phyloP scores from a whole-genome alignment of 2,888 invertebrate genomes.

The Zygogramma bicolorata region DNA sequence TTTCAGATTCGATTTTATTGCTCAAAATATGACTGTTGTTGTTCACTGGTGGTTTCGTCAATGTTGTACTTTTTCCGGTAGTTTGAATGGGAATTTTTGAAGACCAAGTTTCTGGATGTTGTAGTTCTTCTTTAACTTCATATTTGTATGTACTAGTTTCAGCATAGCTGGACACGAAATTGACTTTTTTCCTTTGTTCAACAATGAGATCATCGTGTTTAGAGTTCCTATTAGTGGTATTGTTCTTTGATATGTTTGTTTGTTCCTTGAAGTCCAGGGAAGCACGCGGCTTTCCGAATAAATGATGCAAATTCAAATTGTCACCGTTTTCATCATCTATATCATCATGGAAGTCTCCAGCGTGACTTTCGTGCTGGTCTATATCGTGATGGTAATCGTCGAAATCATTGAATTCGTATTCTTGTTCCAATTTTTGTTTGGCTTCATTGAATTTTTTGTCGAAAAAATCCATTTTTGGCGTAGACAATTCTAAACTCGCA shows the following conservation, averaged over 20 bases:
- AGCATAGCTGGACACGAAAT: conserved; percentile 69
- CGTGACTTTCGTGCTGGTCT: conserved; percentile 29
- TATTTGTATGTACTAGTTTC: conserved; percentile 68
- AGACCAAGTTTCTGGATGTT: conserved; percentile 39
- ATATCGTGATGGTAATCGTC: background rate
- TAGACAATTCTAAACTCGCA: conserved; percentile 63
- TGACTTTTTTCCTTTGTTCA: conserved; percentile 67
- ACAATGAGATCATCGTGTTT: conserved; percentile 61
- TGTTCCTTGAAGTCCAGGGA: conserved; percentile 55
- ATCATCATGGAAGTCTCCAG: too few species aligned
- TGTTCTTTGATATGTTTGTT: conserved; percentile 55
- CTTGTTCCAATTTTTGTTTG: conserved; percentile 70
- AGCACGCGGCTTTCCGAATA: conserved; percentile 50
- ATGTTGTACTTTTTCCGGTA: conserved; percentile 46
- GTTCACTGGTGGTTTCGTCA: conserved; percentile 50
- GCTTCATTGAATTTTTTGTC: conserved; percentile 70
- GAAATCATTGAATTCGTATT: conserved; percentile 57
- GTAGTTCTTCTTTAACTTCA: conserved; percentile 19
- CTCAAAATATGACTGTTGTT: conserved; percentile 55
- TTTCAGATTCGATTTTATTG: conserved; percentile 62
- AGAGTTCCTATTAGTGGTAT: conserved; percentile 55
- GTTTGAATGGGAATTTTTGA: conserved; percentile 37
- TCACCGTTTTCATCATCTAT: conserved; percentile 43
- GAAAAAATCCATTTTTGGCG: conserved; percentile 70
- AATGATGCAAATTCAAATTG: conserved; percentile 43